Evolutionary conservation across 2,888 invertebrate species (phyloP), one percentile per base, ranked within the genome.

Genomic region (Campaea margaritaria): DNA sequence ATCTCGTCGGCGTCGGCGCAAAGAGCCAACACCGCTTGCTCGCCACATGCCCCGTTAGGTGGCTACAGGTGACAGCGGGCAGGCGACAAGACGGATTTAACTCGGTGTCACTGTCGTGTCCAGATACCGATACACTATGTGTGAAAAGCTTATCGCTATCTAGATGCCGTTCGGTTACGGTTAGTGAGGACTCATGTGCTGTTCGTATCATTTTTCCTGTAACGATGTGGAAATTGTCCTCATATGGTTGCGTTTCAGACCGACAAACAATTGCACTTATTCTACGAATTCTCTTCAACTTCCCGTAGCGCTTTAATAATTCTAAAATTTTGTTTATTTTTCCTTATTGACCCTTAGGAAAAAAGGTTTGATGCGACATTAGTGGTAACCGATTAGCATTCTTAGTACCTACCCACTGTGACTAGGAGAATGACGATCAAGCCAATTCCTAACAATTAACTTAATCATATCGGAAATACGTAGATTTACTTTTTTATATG

Each of bases 1-100:
- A 85, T 85, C 84, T 75, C 66, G 78, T 70, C 86, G 84, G 85
- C 82, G 72, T 73, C 69, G 79, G 62, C 47, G 64, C 79, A 83
- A 83, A 84, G 82, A 55, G 47, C 74, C 72, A 78, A 73, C 78
- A 80, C 79, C 75, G 71, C 61, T n/a, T n/a, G n/a, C 67, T 72
- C 71, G 73, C 71, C 68, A 71, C 61, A 70, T 70, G 73, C 73
- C 63, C 81, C 83, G 83, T 83, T 83, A 83, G 79, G 79, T 77
- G 78, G 63, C 72, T 68, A 73, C 46, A 73, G 79, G 75, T 75
- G 82, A 80, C 82, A 79, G 78, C 62, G 67, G 68, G 74, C 75
- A 71, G 74, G 73, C 73, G 73, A 73, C 75, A 72, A 69, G 73
- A 71, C 67, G 70, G 69, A 71, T 66, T 67, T 66, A 62, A 70